phyloP scores from a whole-genome alignment of 2,113 vertebrate species.

The Charadrius vociferus region DNA sequence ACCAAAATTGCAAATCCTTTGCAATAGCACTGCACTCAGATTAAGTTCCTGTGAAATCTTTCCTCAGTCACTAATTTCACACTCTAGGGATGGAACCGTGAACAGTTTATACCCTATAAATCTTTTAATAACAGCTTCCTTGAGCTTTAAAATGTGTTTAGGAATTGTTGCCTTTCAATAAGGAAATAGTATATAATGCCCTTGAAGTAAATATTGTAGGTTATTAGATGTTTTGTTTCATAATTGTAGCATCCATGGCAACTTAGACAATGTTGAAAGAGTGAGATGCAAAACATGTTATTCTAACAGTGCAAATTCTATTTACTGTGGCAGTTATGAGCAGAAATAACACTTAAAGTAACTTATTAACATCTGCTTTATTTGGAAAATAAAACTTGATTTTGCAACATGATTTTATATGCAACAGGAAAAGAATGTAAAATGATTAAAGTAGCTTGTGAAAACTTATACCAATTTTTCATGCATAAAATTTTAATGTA shows the following conservation, averaged over 20 bases:
- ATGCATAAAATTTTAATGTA: neutral
- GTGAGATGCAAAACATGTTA: neutral
- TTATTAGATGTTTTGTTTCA: neutral
- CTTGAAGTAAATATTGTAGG: neutral
- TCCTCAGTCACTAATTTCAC: constrained; percentile 43
- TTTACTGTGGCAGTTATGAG: neutral
- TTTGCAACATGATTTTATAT: neutral
- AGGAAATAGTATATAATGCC: neutral
- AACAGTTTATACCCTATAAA: constrained; percentile 24
- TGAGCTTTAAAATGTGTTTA: constrained; percentile 11
- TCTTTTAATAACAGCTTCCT: constrained; percentile 50
- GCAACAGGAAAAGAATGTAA: neutral
- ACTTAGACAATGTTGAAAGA: neutral
- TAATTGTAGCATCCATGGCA: neutral
- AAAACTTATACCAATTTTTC: neutral
- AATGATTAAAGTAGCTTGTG: neutral
- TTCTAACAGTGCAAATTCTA: neutral
- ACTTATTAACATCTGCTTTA: constrained; percentile 1
- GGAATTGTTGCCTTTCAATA: constrained; percentile 7
- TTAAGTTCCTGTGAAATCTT: constrained; percentile 66
- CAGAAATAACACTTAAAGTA: neutral
- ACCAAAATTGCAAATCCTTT: constrained; percentile 11
- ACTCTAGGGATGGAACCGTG: constrained; percentile 28
- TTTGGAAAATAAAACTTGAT: neutral
- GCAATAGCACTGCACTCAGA: neutral